Evolutionary conservation across 2,113 vertebrate species (phyloP), one percentile per base, ranked within the genome.

Genomic region (Seriola dumerili): DNA sequence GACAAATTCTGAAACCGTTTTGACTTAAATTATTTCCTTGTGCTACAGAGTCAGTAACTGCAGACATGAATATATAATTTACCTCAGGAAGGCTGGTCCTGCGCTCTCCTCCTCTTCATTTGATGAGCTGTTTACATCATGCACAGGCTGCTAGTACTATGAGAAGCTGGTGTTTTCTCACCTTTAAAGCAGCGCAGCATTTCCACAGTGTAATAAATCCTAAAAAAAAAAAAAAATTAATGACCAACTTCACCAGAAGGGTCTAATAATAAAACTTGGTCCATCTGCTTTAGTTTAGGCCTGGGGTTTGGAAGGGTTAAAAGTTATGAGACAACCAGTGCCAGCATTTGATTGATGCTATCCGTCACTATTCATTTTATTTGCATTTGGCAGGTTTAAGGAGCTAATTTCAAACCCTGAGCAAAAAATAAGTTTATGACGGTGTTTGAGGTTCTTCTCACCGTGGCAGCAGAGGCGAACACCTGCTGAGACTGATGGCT

Each of bases 401-500:
- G 21, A 40, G 50, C 46, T 13, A 16, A 21, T 70, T 61, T 50
- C 10, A n/a, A n/a, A n/a, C 21, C 5, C 62, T 7, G 17, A 59
- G 10, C 23, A 25, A 40, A 57, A 80, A 76, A 55, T 25, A 65
- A 10, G 14, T 40, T 42, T 8, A 10, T 19, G 32, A 16, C 7
- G 34, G 0, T n/a, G 13, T 66, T 4, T 36, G 62, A 76, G 70
- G 0, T 38, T 69, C n/a, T 8, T 36, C 19, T 59, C 13, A 2
- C 4, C 7, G 67, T 10, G 21, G 32, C 3, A 7, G 38, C 57
- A 4, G 29, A 29, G 29, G 16, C 29, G 0, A n/a, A 23, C 64
- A 52, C 73, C 68, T 76, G 73, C 70, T 29, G 73, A 57, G 59
- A 10, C 75, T 21, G 38, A 3, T n/a, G 50, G 19, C 36, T 42